These are phyloP conservation scores for Opisthograptis luteolata DNA, from an alignment of 2,888 invertebrate species.

Conservation along the genomic window DNA sequence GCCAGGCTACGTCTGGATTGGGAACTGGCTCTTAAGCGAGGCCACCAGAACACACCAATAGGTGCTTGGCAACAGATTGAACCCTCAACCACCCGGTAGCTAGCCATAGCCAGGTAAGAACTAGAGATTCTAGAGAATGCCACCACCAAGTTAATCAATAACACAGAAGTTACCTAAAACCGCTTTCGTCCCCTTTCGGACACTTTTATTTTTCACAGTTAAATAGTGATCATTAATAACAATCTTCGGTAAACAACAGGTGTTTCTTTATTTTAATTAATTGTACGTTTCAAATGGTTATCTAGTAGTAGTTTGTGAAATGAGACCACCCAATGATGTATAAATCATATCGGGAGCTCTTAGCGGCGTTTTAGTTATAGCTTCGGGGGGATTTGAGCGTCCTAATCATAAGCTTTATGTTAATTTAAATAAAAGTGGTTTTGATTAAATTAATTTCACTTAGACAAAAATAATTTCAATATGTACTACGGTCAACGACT, in stretches of 20 bases:
- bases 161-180: not conserved
- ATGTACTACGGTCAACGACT: too few species aligned
- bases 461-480: too few species aligned
- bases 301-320: constrained; percentile 23
- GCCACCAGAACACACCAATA: too few species aligned
- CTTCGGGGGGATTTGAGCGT: not conserved
- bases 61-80: too few species aligned
- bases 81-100: too few species aligned
- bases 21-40: too few species aligned
- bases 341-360: constrained; percentile 26
- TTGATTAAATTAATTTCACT: not conserved
- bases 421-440: not conserved
- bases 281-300: constrained; percentile 26
- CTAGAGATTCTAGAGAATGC: too few species aligned
- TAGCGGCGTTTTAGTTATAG: constrained; percentile 2
- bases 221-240: constrained; percentile 31
- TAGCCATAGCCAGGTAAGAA: too few species aligned
- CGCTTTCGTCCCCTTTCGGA: constrained; percentile 9
- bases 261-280: constrained; percentile 45
- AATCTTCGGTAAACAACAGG: constrained; percentile 37
- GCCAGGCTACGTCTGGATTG: too few species aligned
- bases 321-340: constrained; percentile 24
- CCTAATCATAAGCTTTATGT: not conserved
- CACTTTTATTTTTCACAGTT: constrained; percentile 27
- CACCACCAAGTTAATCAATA: too few species aligned